Evolutionary conservation across 2,888 invertebrate species (phyloP).

Genomic region (Uloborus plumipes): DNA sequence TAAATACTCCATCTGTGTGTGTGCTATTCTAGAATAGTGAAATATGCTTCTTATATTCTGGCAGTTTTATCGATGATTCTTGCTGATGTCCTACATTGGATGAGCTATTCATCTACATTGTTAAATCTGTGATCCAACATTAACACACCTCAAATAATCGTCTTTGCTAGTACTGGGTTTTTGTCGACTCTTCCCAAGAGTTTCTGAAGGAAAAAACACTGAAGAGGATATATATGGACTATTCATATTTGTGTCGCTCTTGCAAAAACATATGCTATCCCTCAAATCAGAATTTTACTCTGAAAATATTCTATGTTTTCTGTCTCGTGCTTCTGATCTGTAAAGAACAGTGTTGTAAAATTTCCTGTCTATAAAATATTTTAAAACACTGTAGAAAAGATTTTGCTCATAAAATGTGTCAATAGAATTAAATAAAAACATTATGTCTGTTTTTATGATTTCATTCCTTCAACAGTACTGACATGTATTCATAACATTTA

Average conservation of each 20-base stretch:
- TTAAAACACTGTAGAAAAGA: slow-evolving; percentile 59
- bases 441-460: slow-evolving; percentile 51
- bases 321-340: slow-evolving; percentile 48
- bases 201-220: not conserved
- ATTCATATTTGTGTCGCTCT: not conserved
- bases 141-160: slow-evolving; percentile 12
- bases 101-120: slow-evolving; percentile 22
- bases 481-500: too few relatives aligned
- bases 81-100: not conserved
- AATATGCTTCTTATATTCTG: slow-evolving; percentile 21
- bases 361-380: slow-evolving; percentile 51
- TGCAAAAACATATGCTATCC: slow-evolving; percentile 25
- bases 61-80: slow-evolving; percentile 21
- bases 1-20: slow-evolving; percentile 54
- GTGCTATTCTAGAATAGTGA: slow-evolving; percentile 47
- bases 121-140: slow-evolving; percentile 45
- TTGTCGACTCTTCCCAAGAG: slow-evolving; percentile 3
- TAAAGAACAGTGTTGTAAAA: slow-evolving; percentile 37
- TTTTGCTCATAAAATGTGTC: slow-evolving; percentile 61
- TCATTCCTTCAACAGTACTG: too few relatives aligned
- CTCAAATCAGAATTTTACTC: slow-evolving; percentile 48
- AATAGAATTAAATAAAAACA: slow-evolving; percentile 48
- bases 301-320: slow-evolving; percentile 27
- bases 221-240: slow-evolving; percentile 1
- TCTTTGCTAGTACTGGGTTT: slow-evolving; percentile 8